phyloP scores from a whole-genome alignment of 2,888 invertebrate genomes.

The Sepioteuthis lessoniana region DNA sequence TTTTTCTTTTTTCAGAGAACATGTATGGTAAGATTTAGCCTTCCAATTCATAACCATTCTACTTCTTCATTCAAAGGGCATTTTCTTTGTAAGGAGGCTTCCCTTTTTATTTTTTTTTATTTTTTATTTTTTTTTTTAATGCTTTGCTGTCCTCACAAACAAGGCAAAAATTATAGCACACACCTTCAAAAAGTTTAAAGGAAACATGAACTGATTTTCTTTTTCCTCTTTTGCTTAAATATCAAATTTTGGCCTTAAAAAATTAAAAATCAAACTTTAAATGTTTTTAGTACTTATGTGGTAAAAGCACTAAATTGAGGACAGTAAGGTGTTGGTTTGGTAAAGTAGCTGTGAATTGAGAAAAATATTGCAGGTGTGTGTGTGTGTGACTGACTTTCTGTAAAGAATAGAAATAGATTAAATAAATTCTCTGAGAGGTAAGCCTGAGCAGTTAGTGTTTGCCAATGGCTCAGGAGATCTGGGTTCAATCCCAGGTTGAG shows the following conservation, averaged over 20 bases:
- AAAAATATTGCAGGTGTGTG: no score
- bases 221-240: background rate
- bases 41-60: background rate
- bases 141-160: background rate
- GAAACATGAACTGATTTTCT: background rate
- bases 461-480: no score
- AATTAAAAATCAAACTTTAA: constrained; percentile 23
- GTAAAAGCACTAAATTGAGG: background rate
- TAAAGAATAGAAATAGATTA: no score
- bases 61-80: background rate
- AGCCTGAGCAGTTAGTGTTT: no score
- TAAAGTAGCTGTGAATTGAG: no score
- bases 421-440: no score
- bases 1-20: background rate
- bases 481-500: no score
- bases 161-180: background rate
- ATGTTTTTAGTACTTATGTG: background rate
- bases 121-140: no score
- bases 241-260: background rate
- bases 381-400: no score
- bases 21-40: background rate
- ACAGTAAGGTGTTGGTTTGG: no score
- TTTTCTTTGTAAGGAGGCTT: background rate
- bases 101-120: no score
- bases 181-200: background rate